Base-by-base conservation (phyloP, 2,113 vertebrate species). In the Bostrychus sinensis region DNA sequence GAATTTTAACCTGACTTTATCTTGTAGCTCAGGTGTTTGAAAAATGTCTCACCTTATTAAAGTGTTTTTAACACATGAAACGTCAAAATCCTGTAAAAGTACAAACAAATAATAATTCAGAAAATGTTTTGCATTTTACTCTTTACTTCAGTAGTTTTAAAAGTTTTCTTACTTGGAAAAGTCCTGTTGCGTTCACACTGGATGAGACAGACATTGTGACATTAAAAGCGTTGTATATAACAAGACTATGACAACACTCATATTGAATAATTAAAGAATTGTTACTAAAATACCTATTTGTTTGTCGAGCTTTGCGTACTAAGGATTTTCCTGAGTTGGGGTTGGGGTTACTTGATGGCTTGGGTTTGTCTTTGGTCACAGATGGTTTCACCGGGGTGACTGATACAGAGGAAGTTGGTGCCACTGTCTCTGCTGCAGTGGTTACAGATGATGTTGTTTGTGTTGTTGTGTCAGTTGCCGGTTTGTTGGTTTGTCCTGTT, bases 161-260 rank as follows among this genome's bases (percentile, higher is more conserved):
- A 55, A 38, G 23, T 26, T 51, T 19, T 60, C 82, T 84, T 80
- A 89, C 86, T 41, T 78, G 77, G 61, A 70, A 67, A 11, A 84
- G 5, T 22, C 26, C 50, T 4, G 22, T 20, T 50, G 39, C 11
- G 2, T 2, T n/a, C 1, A 8, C 1, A 28, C 12, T 34, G 1
- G 4, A 16, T 3, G 22, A 50, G 13, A 26, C 23, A 50, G 42
- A 46, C 11, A 46, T 12, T 46, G 11, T 23, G 37, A 14, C 37
- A 39, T 3, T 14, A 14, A 32, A 32, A 32, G 5, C 30, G 30
- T 32, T 1, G 8, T 32, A 5, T 32, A 32, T 7, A 32, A 32
- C 30, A 32, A 32, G 5, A 5, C 30, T 32, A 8, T 32, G 30
- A 32, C 30, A 32, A 32, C n/a, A n/a, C n/a, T n/a, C n/a, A 11